Percentiles rank a stretch among this genome's conserved stretches.
Evolutionary conservation across 92 coral and sea anemone genomes (phyloP).

Genomic region (Porites cylindrica): DNA sequence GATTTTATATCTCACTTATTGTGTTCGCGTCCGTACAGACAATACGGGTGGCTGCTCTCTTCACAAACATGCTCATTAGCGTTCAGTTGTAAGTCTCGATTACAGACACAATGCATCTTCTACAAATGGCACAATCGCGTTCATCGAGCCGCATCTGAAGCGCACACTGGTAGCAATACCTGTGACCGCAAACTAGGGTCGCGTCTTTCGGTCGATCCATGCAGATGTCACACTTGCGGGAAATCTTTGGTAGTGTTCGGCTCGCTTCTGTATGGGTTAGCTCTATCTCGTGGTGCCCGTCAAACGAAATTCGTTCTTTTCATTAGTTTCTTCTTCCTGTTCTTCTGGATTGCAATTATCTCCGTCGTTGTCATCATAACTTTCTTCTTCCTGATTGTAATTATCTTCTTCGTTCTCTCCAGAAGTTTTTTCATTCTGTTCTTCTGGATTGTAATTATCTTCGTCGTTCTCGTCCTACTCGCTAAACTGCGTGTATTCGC

Average conservation of each 20-base stretch:
- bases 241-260: not conserved
- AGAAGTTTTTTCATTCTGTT: too few species aligned
- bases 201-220: conserved; percentile 76
- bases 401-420: not conserved
- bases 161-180: conserved; percentile 68
- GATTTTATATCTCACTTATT: too few species aligned
- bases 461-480: not conserved
- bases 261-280: not conserved
- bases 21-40: too few species aligned
- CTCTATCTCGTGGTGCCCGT: conserved; percentile 1
- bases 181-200: conserved; percentile 70
- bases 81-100: conserved; percentile 72
- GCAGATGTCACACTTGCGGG: conserved; percentile 62
- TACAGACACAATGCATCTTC: conserved; percentile 70
- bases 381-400: conserved; percentile 13
- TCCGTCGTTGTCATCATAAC: conserved; percentile 1
- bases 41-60: too few species aligned
- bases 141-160: conserved; percentile 74
- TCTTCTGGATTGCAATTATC: not conserved
- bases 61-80: too few species aligned
- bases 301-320: conserved; percentile 24
- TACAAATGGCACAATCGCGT: conserved; percentile 66
- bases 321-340: conserved; percentile 22
- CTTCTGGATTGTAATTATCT: too few species aligned
- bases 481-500: not conserved